Evolutionary conservation across 2,113 vertebrate genomes (phyloP).

Genomic region (Micronycteris hirsuta): DNA sequence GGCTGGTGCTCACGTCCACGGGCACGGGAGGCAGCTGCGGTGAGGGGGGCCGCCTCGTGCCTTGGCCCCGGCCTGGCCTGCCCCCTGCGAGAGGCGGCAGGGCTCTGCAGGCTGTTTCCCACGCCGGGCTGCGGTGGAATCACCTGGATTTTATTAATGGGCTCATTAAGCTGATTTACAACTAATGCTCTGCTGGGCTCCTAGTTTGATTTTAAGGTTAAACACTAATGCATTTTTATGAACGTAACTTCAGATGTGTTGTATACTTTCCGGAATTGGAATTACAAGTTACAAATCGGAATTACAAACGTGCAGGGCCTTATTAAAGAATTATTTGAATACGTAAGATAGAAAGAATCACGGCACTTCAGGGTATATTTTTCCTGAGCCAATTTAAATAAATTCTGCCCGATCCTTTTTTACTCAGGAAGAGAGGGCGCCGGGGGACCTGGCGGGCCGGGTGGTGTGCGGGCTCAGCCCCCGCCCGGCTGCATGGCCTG

Average conservation of each 20-base stretch:
- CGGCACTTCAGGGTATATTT: background rate
- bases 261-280: background rate
- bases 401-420: background rate
- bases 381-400: background rate
- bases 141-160: background rate
- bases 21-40: background rate
- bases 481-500: background rate
- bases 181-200: background rate
- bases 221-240: background rate
- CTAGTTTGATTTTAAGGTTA: background rate
- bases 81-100: background rate
- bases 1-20: no score
- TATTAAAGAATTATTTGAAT: background rate
- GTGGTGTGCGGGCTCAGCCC: background rate
- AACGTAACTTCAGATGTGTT: background rate
- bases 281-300: background rate
- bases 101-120: background rate
- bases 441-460: background rate
- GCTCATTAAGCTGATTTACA: conserved; percentile 26
- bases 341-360: background rate
- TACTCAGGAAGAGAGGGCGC: background rate
- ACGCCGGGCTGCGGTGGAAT: background rate
- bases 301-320: background rate
- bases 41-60: background rate
- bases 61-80: conserved; percentile 21